Evolutionary conservation across 1,140 invertebrate genomes (phyloP).

Genomic region (Marisa cornuarietis): DNA sequence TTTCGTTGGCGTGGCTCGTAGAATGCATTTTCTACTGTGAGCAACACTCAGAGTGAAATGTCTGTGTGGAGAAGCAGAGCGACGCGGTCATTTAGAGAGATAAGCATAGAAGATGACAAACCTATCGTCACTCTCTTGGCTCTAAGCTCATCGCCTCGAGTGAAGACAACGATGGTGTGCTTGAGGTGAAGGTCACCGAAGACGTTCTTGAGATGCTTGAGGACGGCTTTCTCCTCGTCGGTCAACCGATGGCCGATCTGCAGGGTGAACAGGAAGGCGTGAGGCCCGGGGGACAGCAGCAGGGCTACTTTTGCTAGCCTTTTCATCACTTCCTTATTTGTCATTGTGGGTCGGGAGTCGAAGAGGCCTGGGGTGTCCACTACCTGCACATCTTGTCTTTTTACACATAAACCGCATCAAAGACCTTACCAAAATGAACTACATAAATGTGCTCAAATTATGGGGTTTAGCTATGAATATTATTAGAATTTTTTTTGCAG

Average conservation of each 20-base stretch:
- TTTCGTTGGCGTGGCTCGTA: too few relatives aligned
- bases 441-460: too few relatives aligned
- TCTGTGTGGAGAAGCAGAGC: background rate
- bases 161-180: slow-evolving; percentile 12
- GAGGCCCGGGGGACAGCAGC: background rate
- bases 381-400: background rate
- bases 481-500: too few relatives aligned
- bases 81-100: background rate
- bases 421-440: too few relatives aligned
- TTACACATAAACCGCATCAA: too few relatives aligned
- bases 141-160: background rate
- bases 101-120: background rate
- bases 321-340: background rate
- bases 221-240: slow-evolving; percentile 4
- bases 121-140: background rate
- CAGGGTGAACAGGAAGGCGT: background rate
- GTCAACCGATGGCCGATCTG: background rate
- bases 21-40: too few relatives aligned
- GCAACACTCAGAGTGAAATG: too few relatives aligned
- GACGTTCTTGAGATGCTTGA: background rate
- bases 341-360: background rate
- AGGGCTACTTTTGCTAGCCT: background rate
- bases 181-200: background rate
- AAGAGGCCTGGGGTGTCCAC: slow-evolving; percentile 11
- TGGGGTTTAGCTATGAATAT: too few relatives aligned